A percentile compares a stretch with the other conserved stretches of the same genome.
Conservation (phyloP, 2,113 vertebrate genomes). For the Hypomesus transpacificus region DNA sequence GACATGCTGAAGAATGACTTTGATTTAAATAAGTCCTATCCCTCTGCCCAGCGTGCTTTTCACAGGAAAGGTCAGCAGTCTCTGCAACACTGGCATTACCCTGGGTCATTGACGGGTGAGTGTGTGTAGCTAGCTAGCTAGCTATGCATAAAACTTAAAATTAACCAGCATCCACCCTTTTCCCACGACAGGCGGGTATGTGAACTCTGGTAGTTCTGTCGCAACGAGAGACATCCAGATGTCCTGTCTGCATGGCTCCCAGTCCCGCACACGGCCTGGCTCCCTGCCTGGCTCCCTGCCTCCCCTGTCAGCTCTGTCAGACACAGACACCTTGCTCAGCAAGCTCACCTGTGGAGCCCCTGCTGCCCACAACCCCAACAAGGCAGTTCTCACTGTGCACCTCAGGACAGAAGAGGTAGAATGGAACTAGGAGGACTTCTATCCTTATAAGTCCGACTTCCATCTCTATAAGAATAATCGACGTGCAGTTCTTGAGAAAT, state of each 20-base stretch:
- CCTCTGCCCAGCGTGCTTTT: constrained; percentile 46
- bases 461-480: not conserved
- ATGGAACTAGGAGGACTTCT: not conserved
- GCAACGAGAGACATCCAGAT: constrained; percentile 65
- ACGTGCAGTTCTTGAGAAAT: not conserved
- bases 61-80: constrained; percentile 58
- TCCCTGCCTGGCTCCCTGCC: constrained; percentile 35
- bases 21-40: constrained; percentile 66
- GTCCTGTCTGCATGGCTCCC: constrained; percentile 31
- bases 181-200: constrained; percentile 64
- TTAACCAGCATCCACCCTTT: not conserved
- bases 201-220: constrained; percentile 69
- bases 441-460: not conserved
- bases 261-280: constrained; percentile 13
- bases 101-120: constrained; percentile 68
- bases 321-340: constrained; percentile 68
- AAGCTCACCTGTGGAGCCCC: constrained; percentile 48
- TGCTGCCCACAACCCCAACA: constrained; percentile 73
- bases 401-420: constrained; percentile 77
- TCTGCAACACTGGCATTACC: constrained; percentile 61
- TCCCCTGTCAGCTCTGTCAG: constrained; percentile 51
- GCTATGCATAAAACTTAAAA: no score
- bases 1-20: constrained; percentile 51
- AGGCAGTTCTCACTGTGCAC: constrained; percentile 78
- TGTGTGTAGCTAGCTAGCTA: not conserved